Evolutionary conservation across 2,113 vertebrate genomes (phyloP).

Genomic region (Anoura caudifer): DNA sequence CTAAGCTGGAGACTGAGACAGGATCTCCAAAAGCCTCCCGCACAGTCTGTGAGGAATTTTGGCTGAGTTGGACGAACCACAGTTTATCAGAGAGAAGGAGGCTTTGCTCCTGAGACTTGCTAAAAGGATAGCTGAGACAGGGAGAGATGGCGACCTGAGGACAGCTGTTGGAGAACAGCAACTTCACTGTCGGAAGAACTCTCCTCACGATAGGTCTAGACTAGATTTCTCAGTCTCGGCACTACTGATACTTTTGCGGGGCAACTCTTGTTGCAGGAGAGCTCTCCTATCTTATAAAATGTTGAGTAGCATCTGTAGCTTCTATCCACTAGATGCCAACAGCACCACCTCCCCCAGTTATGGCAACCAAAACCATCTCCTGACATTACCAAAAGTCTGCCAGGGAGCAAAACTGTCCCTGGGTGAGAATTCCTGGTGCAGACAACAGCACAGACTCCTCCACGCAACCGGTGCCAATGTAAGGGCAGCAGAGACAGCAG

Average conservation of each 20-base stretch:
- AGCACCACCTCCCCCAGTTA: background rate
- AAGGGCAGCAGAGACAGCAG: background rate
- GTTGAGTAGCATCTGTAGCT: background rate
- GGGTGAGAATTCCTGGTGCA: background rate
- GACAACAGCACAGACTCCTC: background rate
- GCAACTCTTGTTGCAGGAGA: background rate
- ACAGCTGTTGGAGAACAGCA: background rate
- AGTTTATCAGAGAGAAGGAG: background rate
- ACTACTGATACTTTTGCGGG: no score
- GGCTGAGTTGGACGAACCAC: background rate
- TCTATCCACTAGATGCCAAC: background rate
- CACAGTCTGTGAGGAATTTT: background rate
- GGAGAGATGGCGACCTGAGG: background rate
- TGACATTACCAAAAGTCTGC: background rate
- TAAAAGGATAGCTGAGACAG: background rate
- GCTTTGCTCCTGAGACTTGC: background rate
- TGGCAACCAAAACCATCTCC: background rate
- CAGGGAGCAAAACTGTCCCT: background rate
- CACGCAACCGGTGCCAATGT: no score
- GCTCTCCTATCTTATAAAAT: background rate
- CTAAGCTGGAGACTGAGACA: background rate
- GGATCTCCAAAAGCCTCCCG: background rate
- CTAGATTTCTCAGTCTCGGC: background rate
- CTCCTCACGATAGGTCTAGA: background rate
- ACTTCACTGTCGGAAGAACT: fast-evolving